Base-by-base conservation (phyloP, 2,888 invertebrate species). In the Holacanthella duospinosa region DNA sequence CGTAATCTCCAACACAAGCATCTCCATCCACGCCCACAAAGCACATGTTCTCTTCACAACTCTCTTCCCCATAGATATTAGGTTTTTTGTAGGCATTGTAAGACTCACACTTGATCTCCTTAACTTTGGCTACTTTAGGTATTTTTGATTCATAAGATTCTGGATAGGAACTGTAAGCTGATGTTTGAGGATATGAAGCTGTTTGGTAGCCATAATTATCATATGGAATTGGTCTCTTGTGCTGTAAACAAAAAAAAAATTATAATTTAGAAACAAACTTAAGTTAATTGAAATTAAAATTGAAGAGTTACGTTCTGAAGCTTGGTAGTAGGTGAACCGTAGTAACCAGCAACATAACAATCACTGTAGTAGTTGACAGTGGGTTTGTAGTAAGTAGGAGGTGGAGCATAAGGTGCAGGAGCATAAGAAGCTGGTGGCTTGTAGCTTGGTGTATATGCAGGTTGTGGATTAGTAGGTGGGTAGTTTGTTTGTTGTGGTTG, bases 11-110 rank as follows among this genome's bases (percentile, higher is more conserved):
- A 43, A 71, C 70, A 59, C 71, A 71, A 58, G 71, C 65, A 55
- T 71, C 71, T 44, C 71, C 71, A 24, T 70, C 63, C 29, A 71
- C 71, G 61, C 71, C 71, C 44, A 71, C 70, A 59, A 68, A 69
- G 64, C 70, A 68, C 48, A 69, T 65, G 36, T 63, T 62, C 53
- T 71, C 70, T 27, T 69, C 68, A 28, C 55, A 55, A 16, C 55
- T 28, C 25, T 64, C 53, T 36, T 68, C 65, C 25, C 60, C 58
- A 61, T 68, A 65, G 1, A 62, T 61, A 55, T 66, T 58, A 61
- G 57, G 59, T 55, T 64, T 29, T n/a, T 58, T 27, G 25, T 65
- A 54, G 24, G 60, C 55, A 0, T 64, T 64, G 53, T 67, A 65
- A 19, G 54, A 57, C 2, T 67, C 67, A 29, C 70, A 68, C 29